Base-by-base conservation (phyloP, 2,797 vertebrate species). In the Poeciliopsis paucimaculata region DNA sequence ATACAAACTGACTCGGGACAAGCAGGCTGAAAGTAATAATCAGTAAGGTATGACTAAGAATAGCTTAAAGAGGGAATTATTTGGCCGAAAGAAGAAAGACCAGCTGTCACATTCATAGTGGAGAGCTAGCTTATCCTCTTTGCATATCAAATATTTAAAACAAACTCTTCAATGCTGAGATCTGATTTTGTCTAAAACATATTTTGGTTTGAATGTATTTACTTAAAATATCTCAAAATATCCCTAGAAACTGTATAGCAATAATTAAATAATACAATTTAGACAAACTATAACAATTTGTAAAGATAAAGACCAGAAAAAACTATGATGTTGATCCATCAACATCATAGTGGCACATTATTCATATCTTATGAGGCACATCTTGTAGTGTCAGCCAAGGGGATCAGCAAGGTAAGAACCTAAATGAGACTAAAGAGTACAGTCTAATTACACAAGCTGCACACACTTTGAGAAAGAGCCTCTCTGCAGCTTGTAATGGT, bases 11-110 rank as follows among this genome's bases (percentile, higher is more conserved):
- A 86, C 82, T 88, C 26, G 86, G 79, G 68, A 78, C 49, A 90
- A 72, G 47, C 45, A 60, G 77, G 26, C 81, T 86, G 53, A 84
- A 81, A 84, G 81, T 75, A 55, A 66, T 79, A 84, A 77, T 77
- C 53, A 80, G 81, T 75, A 34, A 78, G 60, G 85, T 80, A 75
- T 78, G 62, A 84, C 84, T 87, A 91, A 88, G 82, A 55, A 85
- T 68, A 47, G 80, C 80, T 90, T 89, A 89, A 79, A 68, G 78
- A 87, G 68, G 77, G 91, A 96, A 95, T 95, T 93, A 90, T 84
- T 75, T 87, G 84, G 76, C 78, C 73, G 7, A 74, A 51, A 75
- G 49, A 72, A 77, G 66, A 84, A 72, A 85, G 80, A 81, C 78
- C 81, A 83, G 85, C 79, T 82, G 81, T 71, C 80, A 47, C 73